Conservation (phyloP, 1,140 invertebrate genomes). For the Meteorus sp. region DNA sequence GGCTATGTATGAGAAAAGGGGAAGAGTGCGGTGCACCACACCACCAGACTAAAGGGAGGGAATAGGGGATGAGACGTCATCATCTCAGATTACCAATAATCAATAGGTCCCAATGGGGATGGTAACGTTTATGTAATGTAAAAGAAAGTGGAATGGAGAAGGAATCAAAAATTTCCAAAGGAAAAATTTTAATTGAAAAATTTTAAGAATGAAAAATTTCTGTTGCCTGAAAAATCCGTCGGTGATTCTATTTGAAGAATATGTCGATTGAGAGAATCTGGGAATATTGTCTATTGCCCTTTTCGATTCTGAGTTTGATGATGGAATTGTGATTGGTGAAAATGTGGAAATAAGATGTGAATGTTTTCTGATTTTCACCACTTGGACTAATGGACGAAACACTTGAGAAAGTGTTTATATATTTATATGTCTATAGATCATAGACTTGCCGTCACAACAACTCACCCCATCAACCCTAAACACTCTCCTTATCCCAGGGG, state of each 20-base stretch:
- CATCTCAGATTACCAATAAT: slow-evolving; percentile 45
- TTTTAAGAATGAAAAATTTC: too few species aligned
- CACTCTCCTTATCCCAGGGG: slow-evolving; percentile 48
- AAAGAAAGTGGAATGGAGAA: background rate
- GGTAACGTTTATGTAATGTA: background rate
- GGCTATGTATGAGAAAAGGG: slow-evolving; percentile 3
- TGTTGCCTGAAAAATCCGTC: too few species aligned
- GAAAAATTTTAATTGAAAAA: too few species aligned
- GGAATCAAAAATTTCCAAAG: background rate
- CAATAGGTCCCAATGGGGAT: slow-evolving; percentile 29
- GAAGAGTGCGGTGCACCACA: slow-evolving; percentile 2
- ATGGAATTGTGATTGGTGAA: too few species aligned
- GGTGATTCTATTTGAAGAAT: too few species aligned
- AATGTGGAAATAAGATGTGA: too few species aligned
- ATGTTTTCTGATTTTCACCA: too few species aligned
- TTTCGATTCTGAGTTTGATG: too few species aligned
- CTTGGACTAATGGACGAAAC: background rate
- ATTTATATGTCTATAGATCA: slow-evolving; percentile 41
- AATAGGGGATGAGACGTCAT: slow-evolving; percentile 36
- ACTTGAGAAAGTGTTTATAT: slow-evolving; percentile 26
- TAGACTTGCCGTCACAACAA: slow-evolving; percentile 51
- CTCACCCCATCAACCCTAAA: slow-evolving; percentile 41
- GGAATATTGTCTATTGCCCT: too few species aligned
- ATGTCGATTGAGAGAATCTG: too few species aligned
- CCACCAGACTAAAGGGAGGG: slow-evolving; percentile 23